Base-by-base conservation (phyloP, 2,888 invertebrate species). In the Frankliniella intonsa region DNA sequence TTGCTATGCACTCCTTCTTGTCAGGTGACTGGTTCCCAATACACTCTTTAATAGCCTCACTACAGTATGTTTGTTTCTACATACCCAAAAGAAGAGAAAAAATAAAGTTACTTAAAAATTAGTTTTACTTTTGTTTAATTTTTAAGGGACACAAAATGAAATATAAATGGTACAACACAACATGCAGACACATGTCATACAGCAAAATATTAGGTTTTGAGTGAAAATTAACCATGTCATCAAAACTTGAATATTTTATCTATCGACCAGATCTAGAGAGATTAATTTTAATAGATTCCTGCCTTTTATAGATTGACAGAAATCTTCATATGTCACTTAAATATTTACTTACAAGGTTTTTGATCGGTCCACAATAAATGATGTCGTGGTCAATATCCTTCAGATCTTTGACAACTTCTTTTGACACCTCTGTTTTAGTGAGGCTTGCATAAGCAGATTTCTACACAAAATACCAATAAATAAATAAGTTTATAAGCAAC, bases 1-100 rank as follows among this genome's bases (percentile, higher is more conserved):
- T 88, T 82, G 88, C 88, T 84, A 89, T 89, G 83, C 88, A 87
- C 80, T 87, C 86, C 83, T 86, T 86, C 51, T 83, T 83, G 27
- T 80, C 80, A 83, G 83, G 80, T 84, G 82, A 81, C 49, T 84
- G 82, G 80, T 83, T 83, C 55, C 82, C 84, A 17, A 82, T 82
- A 82, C 84, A 84, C 80, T 85, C 85, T 85, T 86, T 86, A 81
- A 84, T 85, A 80, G 86, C 86, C 84, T 86, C 86, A 82, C 85
- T 86, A 83, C 86, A 86, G 84, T 86, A 87, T 65, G 86, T 86
- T 84, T 87, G 85, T 85, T 85, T 87, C 87, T 87, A 85, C 79
- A 83, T 82, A 82, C 82, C 81, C 76, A 83, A 83, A 82, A 84
- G 83, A 81, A 83, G 83, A 83, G 84, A 80, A 84, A 50, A 84